Percentiles rank a stretch among this genome's conserved stretches.
phyloP scores from a whole-genome alignment of 2,113 vertebrate species.

The Aegotheles bennettii region DNA sequence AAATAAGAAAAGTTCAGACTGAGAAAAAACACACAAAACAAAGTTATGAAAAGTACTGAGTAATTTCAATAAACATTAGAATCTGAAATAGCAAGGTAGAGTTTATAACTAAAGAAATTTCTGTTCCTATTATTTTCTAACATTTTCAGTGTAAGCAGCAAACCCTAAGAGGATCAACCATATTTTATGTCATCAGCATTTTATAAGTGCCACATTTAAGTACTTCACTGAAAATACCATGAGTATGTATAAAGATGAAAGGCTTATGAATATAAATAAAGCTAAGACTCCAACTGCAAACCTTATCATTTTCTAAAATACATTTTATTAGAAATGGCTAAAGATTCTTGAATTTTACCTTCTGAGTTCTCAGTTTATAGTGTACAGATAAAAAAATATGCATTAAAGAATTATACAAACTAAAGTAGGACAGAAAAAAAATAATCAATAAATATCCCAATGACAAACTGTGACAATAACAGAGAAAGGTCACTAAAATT shows the following conservation, averaged over 20 bases:
- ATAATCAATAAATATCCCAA: conserved; percentile 61
- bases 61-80: conserved; percentile 68
- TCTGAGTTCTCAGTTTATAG: conserved; percentile 62
- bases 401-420: conserved; percentile 62
- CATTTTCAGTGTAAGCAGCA: conserved; percentile 79
- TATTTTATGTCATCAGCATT: conserved; percentile 84
- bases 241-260: conserved; percentile 82
- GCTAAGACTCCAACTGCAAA: conserved; percentile 80
- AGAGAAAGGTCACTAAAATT: conserved; percentile 51
- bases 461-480: conserved; percentile 9
- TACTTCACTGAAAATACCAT: conserved; percentile 80
- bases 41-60: conserved; percentile 65
- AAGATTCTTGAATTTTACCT: conserved; percentile 74
- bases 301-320: conserved; percentile 80
- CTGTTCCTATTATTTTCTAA: conserved; percentile 76
- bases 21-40: conserved; percentile 58
- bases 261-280: conserved; percentile 86
- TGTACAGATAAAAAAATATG: conserved; percentile 65
- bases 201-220: conserved; percentile 82
- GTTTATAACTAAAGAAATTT: conserved; percentile 70
- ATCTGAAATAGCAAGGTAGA: conserved; percentile 70
- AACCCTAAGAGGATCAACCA: conserved; percentile 81
- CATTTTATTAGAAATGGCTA: conserved; percentile 76
- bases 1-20: conserved; percentile 62
- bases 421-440: conserved; percentile 36